Evolutionary conservation across 1,140 invertebrate species (phyloP).

Genomic region (Microplitis demolitor): DNA sequence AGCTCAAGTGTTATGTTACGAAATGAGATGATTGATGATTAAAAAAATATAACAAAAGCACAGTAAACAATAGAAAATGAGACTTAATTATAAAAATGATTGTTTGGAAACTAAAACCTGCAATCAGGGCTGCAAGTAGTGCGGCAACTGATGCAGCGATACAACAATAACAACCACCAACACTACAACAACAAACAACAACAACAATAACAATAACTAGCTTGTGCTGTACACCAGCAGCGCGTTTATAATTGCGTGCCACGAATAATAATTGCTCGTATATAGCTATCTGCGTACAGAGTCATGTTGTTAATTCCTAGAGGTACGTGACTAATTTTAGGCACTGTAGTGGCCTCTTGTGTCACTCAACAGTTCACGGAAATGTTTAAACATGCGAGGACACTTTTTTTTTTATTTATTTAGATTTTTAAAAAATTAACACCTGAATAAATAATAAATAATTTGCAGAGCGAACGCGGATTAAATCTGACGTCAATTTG

Average conservation of each 20-base stretch:
- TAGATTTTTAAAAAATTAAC: too few relatives aligned
- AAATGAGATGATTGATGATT: too few relatives aligned
- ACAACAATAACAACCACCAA: slow-evolving; percentile 29
- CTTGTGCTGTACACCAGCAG: neutral
- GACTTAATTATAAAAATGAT: slow-evolving; percentile 58
- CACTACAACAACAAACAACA: too few relatives aligned
- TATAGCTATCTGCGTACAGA: slow-evolving; percentile 11
- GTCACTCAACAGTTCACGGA: too few relatives aligned
- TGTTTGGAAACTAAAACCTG: slow-evolving; percentile 51
- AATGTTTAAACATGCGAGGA: too few relatives aligned
- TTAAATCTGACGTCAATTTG: too few relatives aligned
- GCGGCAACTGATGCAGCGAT: slow-evolving; percentile 50
- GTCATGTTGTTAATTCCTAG: neutral
- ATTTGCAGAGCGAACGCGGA: too few relatives aligned
- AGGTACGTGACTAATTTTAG: too few relatives aligned
- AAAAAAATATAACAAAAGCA: slow-evolving; percentile 25
- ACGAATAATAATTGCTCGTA: slow-evolving; percentile 48
- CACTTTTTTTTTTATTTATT: too few relatives aligned
- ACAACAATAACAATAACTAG: slow-evolving; percentile 25
- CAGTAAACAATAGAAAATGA: slow-evolving; percentile 47
- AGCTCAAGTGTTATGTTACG: neutral
- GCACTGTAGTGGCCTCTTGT: too few relatives aligned
- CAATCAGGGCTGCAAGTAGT: slow-evolving; percentile 47
- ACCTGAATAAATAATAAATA: too few relatives aligned
- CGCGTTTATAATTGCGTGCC: slow-evolving; percentile 53